These are phyloP conservation scores for Chironomus riparius DNA, from an alignment of 2,888 invertebrate species.

Conservation along the genomic window DNA sequence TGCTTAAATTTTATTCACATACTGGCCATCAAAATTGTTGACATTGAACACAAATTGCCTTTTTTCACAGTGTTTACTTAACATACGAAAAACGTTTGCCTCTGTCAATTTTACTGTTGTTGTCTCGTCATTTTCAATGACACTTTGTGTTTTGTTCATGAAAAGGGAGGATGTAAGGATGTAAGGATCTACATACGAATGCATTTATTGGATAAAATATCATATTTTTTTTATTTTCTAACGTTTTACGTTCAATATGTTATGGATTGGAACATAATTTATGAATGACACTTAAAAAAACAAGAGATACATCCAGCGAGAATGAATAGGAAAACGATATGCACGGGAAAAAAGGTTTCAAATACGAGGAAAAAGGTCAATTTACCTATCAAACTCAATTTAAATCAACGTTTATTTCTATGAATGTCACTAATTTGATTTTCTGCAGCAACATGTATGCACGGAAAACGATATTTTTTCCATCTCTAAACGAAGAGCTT, in stretches of 20 bases:
- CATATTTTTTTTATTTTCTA: neutral
- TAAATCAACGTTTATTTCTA: neutral
- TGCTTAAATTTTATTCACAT: neutral
- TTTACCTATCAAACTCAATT: neutral
- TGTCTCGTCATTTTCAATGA: neutral
- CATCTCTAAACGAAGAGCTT: too few relatives aligned
- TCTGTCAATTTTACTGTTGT: neutral
- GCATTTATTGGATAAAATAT: neutral
- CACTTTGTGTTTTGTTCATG: neutral
- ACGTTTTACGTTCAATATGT: neutral
- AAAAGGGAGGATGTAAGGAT: neutral
- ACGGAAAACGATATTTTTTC: too few relatives aligned
- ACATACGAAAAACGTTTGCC: neutral
- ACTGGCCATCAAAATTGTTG: neutral
- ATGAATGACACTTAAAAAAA: neutral
- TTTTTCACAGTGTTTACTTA: neutral
- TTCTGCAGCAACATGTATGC: neutral
- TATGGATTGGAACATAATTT: neutral
- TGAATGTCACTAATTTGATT: neutral
- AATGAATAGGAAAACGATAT: neutral
- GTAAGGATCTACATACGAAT: neutral
- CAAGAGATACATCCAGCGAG: neutral
- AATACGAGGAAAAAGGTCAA: neutral
- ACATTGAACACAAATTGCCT: slow-evolving; percentile 14
- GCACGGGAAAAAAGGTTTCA: too few relatives aligned